These are phyloP conservation scores for Bilobella aurantiaca DNA, from an alignment of 1,140 invertebrate genomes.

Conservation along the genomic window DNA sequence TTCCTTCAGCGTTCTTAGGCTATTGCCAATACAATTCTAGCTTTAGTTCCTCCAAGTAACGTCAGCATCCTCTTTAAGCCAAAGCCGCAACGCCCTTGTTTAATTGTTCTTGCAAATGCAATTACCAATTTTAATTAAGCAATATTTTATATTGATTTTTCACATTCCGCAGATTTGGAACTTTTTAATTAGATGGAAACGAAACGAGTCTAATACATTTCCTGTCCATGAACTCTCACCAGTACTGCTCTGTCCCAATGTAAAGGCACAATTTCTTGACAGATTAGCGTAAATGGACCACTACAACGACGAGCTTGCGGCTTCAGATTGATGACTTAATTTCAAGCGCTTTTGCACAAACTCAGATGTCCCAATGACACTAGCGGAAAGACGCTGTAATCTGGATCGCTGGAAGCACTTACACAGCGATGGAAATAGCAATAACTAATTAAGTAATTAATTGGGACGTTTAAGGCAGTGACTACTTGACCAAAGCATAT, in stretches of 20 bases:
- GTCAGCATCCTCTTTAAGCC: neutral
- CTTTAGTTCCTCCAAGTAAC: neutral
- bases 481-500: neutral
- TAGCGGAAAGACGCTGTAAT: neutral
- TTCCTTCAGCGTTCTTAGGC: neutral
- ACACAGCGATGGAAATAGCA: neutral
- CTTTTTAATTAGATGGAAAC: no score
- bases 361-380: neutral
- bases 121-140: neutral
- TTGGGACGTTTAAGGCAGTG: neutral
- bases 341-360: neutral
- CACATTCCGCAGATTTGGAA: no score
- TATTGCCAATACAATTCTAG: neutral
- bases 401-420: neutral
- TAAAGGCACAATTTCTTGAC: no score
- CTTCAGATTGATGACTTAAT: neutral
- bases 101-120: neutral
- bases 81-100: neutral
- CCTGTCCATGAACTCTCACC: no score
- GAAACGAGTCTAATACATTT: no score
- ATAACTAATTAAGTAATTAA: neutral
- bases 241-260: no score
- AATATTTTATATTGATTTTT: no score
- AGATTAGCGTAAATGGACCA: no score
- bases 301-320: neutral